These are phyloP conservation scores for Drosophila rellima DNA, from an alignment of 2,888 invertebrate genomes.

Conservation along the genomic window DNA sequence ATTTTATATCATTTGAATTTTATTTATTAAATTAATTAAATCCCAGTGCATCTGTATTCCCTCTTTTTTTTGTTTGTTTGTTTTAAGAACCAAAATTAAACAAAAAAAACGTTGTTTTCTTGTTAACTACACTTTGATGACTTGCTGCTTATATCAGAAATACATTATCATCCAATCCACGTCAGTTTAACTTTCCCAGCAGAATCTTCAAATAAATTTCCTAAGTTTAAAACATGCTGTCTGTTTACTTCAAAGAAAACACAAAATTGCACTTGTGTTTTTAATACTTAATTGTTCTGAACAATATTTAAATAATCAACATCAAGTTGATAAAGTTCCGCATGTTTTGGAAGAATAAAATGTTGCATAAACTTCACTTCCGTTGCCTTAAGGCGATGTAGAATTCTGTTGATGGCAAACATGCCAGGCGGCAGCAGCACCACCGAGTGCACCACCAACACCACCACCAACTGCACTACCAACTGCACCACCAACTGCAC, in stretches of 20 bases:
- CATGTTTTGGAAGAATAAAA: slow-evolving; percentile 48
- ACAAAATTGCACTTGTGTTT: not conserved
- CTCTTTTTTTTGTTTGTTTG: no score
- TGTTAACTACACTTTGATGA: no score
- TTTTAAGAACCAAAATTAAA: no score
- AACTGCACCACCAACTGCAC: not conserved
- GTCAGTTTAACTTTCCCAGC: not conserved
- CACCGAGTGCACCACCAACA: slow-evolving; percentile 15
- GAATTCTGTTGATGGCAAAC: slow-evolving; percentile 44
- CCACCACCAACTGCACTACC: not conserved
- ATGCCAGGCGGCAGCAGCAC: slow-evolving; percentile 10
- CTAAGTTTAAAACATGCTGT: not conserved
- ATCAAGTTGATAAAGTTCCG: slow-evolving; percentile 30
- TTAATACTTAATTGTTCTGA: not conserved
- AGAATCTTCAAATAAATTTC: not conserved
- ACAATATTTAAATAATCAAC: slow-evolving; percentile 38
- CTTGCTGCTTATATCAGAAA: not conserved
- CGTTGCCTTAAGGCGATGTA: slow-evolving; percentile 60
- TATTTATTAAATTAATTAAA: no score
- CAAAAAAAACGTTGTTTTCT: no score
- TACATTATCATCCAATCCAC: not conserved
- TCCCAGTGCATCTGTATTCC: no score
- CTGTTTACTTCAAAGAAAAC: not conserved
- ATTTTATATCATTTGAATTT: no score
- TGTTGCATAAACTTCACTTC: slow-evolving; percentile 64